Conservation (phyloP, 2,888 invertebrate species). For the Hydraecia micacea region DNA sequence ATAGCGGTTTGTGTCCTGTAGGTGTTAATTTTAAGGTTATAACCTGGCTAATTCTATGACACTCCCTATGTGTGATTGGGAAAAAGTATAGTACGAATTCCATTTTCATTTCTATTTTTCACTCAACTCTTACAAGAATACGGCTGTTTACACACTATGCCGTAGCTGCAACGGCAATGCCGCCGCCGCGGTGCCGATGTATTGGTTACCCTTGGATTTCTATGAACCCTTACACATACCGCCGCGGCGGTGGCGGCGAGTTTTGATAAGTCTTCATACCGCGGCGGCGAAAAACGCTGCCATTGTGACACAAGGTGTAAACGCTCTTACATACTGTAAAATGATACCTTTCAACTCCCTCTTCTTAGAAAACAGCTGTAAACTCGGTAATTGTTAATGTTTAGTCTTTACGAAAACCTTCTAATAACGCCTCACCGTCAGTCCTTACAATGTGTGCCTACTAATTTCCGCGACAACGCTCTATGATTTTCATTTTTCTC, state of each 20-base stretch:
- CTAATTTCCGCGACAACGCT: background rate
- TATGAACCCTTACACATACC: too few relatives aligned
- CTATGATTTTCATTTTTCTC: slow-evolving; percentile 5
- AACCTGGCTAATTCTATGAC: background rate
- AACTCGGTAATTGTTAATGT: background rate
- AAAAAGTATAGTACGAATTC: background rate
- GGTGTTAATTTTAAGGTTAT: background rate
- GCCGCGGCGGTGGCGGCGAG: too few relatives aligned
- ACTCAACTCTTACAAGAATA: background rate
- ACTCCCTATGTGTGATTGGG: too few relatives aligned
- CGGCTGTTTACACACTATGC: too few relatives aligned
- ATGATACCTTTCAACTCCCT: background rate
- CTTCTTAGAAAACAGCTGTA: background rate
- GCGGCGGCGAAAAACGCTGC: too few relatives aligned
- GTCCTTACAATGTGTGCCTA: background rate
- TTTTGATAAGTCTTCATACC: too few relatives aligned
- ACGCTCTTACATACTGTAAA: background rate
- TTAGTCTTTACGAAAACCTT: background rate
- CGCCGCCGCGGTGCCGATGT: too few relatives aligned
- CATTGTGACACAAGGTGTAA: too few relatives aligned
- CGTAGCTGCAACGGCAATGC: too few relatives aligned
- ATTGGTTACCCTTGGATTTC: too few relatives aligned
- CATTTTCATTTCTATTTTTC: background rate
- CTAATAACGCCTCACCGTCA: background rate
- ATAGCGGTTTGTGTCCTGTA: background rate